phyloP scores from a whole-genome alignment of 1,140 invertebrate genomes.

The Apis cerana region DNA sequence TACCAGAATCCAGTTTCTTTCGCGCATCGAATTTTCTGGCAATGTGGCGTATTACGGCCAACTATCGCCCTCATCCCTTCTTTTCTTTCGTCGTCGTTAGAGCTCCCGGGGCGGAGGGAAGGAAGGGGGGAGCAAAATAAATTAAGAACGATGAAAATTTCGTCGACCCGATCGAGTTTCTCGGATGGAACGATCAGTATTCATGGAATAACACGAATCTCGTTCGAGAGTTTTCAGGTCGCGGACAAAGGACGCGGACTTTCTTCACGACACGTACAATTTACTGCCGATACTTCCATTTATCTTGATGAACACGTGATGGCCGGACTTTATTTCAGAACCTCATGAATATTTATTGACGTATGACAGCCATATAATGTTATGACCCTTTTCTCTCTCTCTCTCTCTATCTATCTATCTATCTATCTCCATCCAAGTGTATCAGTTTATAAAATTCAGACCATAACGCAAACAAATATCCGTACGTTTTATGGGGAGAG shows the following conservation, averaged over 20 bases:
- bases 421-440: no score
- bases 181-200: not conserved
- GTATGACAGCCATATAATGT: not conserved
- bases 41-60: not conserved
- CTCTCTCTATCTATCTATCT: not conserved
- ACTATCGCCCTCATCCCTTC: no score
- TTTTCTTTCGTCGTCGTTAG: not conserved
- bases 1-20: not conserved
- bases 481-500: not conserved
- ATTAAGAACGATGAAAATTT: not conserved
- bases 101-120: no score
- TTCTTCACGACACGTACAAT: conserved; percentile 1
- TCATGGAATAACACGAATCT: not conserved
- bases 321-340: not conserved
- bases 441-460: not conserved
- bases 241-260: conserved; percentile 2
- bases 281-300: conserved; percentile 22
- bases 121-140: not conserved
- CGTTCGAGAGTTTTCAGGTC: not conserved
- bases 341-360: conserved; percentile 37
- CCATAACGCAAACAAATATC: not conserved
- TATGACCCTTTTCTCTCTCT: not conserved
- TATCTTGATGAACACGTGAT: conserved; percentile 7
- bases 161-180: no score
- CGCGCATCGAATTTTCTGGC: conserved; percentile 4